Conservation (phyloP, 2,113 vertebrate genomes). For the Hirundichthys speculiger region DNA sequence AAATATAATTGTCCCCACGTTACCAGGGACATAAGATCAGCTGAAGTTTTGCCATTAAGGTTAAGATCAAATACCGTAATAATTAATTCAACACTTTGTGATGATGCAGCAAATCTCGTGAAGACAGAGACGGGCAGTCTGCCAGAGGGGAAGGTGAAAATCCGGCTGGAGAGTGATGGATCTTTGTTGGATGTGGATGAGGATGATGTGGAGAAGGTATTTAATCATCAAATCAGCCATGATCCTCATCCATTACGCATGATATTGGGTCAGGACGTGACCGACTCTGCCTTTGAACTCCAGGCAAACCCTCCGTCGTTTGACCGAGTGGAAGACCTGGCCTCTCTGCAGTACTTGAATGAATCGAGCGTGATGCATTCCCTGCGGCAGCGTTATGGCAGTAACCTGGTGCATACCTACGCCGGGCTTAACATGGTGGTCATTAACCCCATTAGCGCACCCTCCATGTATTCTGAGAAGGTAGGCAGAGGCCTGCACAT, state of each 20-base stretch:
- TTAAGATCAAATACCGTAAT: constrained; percentile 30
- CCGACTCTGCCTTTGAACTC: constrained; percentile 46
- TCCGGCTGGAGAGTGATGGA: constrained; percentile 93
- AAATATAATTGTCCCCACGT: constrained; percentile 15
- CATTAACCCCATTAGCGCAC: constrained; percentile 92
- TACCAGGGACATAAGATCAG: constrained; percentile 29
- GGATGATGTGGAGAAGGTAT: constrained; percentile 96
- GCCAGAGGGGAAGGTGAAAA: constrained; percentile 93
- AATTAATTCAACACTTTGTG: constrained; percentile 41
- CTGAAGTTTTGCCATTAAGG: constrained; percentile 24
- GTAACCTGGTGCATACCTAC: constrained; percentile 92
- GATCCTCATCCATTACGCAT: constrained; percentile 46
- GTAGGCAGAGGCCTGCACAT: constrained; percentile 68
- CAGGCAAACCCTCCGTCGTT: constrained; percentile 92
- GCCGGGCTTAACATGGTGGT: constrained; percentile 91
- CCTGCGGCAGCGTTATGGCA: constrained; percentile 90
- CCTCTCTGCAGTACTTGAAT: constrained; percentile 93
- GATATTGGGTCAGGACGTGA: constrained; percentile 17
- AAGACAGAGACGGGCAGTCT: constrained; percentile 83
- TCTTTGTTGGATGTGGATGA: constrained; percentile 95
- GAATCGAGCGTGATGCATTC: constrained; percentile 94
- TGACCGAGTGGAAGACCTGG: constrained; percentile 92
- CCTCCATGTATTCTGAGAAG: constrained; percentile 98
- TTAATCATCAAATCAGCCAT: constrained; percentile 59
- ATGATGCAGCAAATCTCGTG: constrained; percentile 87